Evolutionary conservation across 2,888 invertebrate genomes (phyloP), one percentile per base, ranked within the genome.

Genomic region (Buathra laborator): DNA sequence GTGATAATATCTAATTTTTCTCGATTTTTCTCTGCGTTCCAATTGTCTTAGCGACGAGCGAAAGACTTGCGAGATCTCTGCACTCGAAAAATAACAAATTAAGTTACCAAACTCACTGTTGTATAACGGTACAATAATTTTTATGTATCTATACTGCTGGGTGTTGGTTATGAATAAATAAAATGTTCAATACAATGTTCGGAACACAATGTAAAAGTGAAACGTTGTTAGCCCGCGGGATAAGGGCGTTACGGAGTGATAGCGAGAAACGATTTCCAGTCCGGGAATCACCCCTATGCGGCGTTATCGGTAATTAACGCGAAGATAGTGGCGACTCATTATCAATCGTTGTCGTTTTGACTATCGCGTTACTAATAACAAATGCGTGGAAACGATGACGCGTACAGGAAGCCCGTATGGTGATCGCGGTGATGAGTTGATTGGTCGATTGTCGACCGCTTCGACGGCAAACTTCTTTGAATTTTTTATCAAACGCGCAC

Each of bases 261-360:
- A 83, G 46, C 56, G 44, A 81, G 51, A 59, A 24, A 59, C 82
- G 82, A 82, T 85, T 83, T 80, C 76, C 67, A 53, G 67, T 67
- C 67, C 46, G 80, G 85, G 86, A 86, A 85, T 86, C 85, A 86
- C 87, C 87, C 87, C 85, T 86, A 87, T 87, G 80, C 14, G 32
- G 16, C 71, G 68, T 89, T 89, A 86, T 90, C 87, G 84, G 86
- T 88, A 90, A 90, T 89, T 89, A 89, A 88, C 85, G 79, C 71
- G 77, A 81, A 88, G 89, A 89, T 83, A 84, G 62, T 32, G 51
- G 68, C 77, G 53, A 51, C 71, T 53, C 80, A 59, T 83, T 82
- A 85, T 85, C 80, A 46, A 51, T 72, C 80, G 66, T 77, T 76
- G 70, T 86, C 79, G 24, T 72, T 56, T 43, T 12, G 29, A 67